Base-by-base conservation (phyloP, 2,113 vertebrate genomes). In the Neolamprologus hecqui region DNA sequence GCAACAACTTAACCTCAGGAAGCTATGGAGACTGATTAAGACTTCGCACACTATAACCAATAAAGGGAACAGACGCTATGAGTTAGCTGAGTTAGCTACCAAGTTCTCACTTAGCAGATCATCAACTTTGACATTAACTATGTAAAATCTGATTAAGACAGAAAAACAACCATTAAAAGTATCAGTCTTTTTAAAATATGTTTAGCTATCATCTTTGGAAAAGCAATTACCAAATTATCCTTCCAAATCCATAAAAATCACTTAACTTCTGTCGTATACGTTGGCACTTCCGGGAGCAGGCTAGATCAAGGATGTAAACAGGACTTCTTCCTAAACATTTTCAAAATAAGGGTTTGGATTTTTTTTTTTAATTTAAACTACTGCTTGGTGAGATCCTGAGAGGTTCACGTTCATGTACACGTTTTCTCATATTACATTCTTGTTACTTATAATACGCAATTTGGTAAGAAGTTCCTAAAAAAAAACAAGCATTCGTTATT, bases 301-400 rank as follows among this genome's bases (percentile, higher is more conserved):
- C 91, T 3, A 15, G 84, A 11, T 54, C 3, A 35, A 10, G 9
- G 14, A 86, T 84, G 86, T 95, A 93, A 95, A 95, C 92, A 95
- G 45, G 6, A 7, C 75, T 5, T 26, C 4, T 87, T 93, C 92
- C 88, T 5, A 15, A 19, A 15, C 2, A 6, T n/a, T 90, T 92
- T 91, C 93, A 93, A 89, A 94, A 14, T 93, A 93, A 91, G 6
- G 2, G 42, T 35, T 54, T 9, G 15, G 2, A 49, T 28, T 21
- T 9, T n/a, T 53, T 23, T 5, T 33, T 15, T 0, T 0, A 60
- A 55, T 60, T 5, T 4, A 15, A 19, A 10, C 9, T 45, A 15
- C n/a, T 4, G 17, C 11, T 26, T 13, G 3, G 55, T 2, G 3
- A 2, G n/a, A 19, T 6, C 1, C 3, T 3, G 2, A 3, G 5